Evolutionary conservation across 1,140 invertebrate species (phyloP).

Genomic region (Aporrectodea caliginosa): DNA sequence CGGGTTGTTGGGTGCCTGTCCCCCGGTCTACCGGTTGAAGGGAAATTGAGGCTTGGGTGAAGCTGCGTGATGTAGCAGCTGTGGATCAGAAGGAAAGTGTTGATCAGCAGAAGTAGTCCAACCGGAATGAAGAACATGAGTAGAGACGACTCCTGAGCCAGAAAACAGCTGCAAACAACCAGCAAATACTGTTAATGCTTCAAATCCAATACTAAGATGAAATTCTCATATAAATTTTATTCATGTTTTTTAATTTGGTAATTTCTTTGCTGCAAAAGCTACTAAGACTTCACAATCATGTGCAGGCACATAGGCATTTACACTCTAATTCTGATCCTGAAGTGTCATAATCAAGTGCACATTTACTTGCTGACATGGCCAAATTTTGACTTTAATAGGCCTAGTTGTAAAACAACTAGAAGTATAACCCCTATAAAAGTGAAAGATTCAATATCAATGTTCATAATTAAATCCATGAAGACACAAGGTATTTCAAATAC

Average conservation of each 20-base stretch:
- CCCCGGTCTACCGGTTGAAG: background rate
- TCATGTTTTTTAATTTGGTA: background rate
- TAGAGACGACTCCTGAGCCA: constrained; percentile 72
- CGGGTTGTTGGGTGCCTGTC: no score
- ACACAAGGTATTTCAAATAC: no score
- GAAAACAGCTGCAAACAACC: constrained; percentile 64
- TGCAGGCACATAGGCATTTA: background rate
- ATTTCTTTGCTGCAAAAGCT: background rate
- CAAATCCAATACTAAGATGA: background rate
- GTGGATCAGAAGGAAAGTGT: constrained; percentile 70
- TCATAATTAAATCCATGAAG: no score
- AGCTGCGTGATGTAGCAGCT: constrained; percentile 66
- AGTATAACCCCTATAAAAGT: no score
- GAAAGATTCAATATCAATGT: no score
- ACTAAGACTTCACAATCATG: background rate
- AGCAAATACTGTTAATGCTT: background rate
- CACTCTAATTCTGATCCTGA: background rate
- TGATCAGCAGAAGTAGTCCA: constrained; percentile 68
- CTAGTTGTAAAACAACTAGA: no score
- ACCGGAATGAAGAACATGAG: constrained; percentile 76
- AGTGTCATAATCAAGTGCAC: no score
- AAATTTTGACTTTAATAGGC: no score
- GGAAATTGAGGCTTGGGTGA: background rate
- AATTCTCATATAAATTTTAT: background rate
- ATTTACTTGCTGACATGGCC: no score